These are phyloP conservation scores for Taurulus bubalis DNA, from an alignment of 2,113 vertebrate species.

Conservation along the genomic window DNA sequence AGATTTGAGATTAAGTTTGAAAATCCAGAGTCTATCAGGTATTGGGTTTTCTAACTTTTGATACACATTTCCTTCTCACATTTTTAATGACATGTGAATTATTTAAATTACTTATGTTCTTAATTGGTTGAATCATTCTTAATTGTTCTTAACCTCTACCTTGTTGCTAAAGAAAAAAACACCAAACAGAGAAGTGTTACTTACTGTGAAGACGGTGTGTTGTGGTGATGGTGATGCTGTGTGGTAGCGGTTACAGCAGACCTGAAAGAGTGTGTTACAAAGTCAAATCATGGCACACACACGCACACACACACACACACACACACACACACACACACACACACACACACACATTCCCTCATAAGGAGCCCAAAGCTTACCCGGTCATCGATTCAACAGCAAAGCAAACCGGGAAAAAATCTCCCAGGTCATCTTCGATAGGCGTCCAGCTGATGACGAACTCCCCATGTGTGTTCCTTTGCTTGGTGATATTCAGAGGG, in stretches of 20 bases:
- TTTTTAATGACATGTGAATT: too few relatives aligned
- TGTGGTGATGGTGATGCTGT: accelerated
- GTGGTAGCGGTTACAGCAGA: not conserved
- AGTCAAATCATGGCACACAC: not conserved
- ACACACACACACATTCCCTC: not conserved
- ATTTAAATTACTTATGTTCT: too few relatives aligned
- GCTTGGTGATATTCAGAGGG: constrained; percentile 57
- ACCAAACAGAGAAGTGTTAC: not conserved
- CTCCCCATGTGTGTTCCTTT: constrained; percentile 42
- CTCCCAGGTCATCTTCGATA: constrained; percentile 44
- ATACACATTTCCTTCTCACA: too few relatives aligned
- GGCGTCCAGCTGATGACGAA: constrained; percentile 74
- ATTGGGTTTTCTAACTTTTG: too few relatives aligned
- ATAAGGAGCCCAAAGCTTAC: constrained; percentile 45
- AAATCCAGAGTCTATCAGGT: too few relatives aligned
- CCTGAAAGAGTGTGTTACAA: not conserved
- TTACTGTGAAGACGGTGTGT: not conserved
- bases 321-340: too few relatives aligned
- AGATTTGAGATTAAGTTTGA: too few relatives aligned
- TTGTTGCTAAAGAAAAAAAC: not conserved
- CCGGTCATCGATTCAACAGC: constrained; percentile 61
- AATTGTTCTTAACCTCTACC: not conserved
- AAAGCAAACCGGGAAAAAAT: constrained; percentile 71
- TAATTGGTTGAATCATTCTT: not conserved
- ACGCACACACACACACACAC: too few relatives aligned